phyloP scores from a whole-genome alignment of 2,888 invertebrate species.

The Sminthurinus aureus region DNA sequence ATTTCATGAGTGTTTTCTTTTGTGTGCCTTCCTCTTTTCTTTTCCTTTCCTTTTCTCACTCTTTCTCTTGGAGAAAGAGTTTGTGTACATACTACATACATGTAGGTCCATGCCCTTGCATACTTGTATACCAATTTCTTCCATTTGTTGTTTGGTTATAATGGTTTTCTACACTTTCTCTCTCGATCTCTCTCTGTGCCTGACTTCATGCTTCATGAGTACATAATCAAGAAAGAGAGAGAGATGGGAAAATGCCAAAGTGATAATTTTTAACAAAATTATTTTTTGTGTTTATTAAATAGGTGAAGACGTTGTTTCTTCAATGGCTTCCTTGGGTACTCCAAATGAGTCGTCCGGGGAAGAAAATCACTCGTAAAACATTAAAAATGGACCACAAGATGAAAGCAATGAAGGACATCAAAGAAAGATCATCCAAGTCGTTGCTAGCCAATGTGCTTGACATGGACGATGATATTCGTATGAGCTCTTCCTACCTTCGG shows the following conservation, averaged over 20 bases:
- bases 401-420: slow-evolving; percentile 85
- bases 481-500: slow-evolving; percentile 66
- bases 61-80: background rate
- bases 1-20: background rate
- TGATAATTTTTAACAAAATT: background rate
- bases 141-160: no score
- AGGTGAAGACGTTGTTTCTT: slow-evolving; percentile 94
- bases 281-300: slow-evolving; percentile 47
- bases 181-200: no score
- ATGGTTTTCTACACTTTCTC: no score
- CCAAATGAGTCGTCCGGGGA: slow-evolving; percentile 94
- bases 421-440: slow-evolving; percentile 93
- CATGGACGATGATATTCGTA: slow-evolving; percentile 91
- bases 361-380: slow-evolving; percentile 89
- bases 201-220: background rate
- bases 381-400: slow-evolving; percentile 89
- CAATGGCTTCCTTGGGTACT: slow-evolving; percentile 98
- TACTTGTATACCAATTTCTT: no score
- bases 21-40: background rate
- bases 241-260: background rate
- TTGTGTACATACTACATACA: no score
- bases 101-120: no score
- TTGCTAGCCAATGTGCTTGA: slow-evolving; percentile 93
- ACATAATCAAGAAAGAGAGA: background rate
- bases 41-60: background rate